Conservation (phyloP, 2,797 vertebrate species). For the Chanos chanos region DNA sequence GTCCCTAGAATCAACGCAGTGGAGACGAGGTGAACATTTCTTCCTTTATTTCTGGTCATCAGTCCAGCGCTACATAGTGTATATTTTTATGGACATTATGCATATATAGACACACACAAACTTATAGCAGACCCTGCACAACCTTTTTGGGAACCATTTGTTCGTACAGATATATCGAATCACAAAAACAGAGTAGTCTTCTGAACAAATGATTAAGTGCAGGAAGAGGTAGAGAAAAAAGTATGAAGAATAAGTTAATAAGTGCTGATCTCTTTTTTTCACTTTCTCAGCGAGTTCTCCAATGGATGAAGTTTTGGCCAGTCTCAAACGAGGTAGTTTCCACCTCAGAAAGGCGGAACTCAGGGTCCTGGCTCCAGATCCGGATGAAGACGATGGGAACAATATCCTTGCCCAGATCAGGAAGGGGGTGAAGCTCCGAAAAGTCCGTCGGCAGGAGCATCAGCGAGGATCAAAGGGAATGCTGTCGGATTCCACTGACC, state of each 20-base stretch:
- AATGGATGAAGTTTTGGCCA: slow-evolving; percentile 97
- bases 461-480: slow-evolving; percentile 74
- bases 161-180: too few relatives aligned
- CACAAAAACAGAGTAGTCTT: too few relatives aligned
- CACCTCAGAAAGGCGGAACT: slow-evolving; percentile 95
- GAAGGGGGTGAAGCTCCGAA: slow-evolving; percentile 91
- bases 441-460: slow-evolving; percentile 83
- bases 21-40: slow-evolving; percentile 79
- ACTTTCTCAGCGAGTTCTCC: slow-evolving; percentile 84
- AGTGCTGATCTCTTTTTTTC: not conserved
- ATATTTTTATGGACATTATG: too few relatives aligned
- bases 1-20: slow-evolving; percentile 82
- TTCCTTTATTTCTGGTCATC: too few relatives aligned
- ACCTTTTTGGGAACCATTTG: too few relatives aligned
- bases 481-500: slow-evolving; percentile 82
- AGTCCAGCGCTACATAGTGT: too few relatives aligned
- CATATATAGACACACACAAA: not conserved
- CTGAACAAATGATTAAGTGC: too few relatives aligned
- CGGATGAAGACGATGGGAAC: slow-evolving; percentile 87
- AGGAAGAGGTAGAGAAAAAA: too few relatives aligned
- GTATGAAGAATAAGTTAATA: too few relatives aligned
- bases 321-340: slow-evolving; percentile 94
- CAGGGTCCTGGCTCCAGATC: slow-evolving; percentile 87
- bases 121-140: too few relatives aligned
- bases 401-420: slow-evolving; percentile 98